A percentile compares a stretch with the other conserved stretches of the same genome.
Evolutionary conservation across 2,113 vertebrate species (phyloP).

Genomic region (Lichenostomus cassidix): DNA sequence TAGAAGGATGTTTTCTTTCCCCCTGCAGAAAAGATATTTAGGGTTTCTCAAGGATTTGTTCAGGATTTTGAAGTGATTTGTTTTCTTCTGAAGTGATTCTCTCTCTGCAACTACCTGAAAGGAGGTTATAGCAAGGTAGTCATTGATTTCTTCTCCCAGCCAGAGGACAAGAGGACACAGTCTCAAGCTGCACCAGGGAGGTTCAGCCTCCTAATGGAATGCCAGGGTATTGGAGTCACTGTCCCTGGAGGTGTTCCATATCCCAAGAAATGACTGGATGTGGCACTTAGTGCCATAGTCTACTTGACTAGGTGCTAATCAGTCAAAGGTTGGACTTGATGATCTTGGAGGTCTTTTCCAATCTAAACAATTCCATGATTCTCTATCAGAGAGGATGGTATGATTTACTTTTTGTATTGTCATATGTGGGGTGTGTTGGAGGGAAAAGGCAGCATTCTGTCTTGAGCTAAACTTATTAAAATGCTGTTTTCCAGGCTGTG

Average conservation of each 20-base stretch:
- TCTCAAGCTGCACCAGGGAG: too few relatives aligned
- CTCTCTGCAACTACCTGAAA: neutral
- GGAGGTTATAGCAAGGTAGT: neutral
- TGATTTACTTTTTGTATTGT: neutral
- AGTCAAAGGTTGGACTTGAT: neutral
- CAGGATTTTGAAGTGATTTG: neutral
- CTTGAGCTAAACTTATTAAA: neutral
- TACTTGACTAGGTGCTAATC: neutral
- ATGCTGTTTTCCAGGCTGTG: conserved; percentile 81
- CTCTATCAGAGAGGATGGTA: neutral
- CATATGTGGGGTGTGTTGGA: neutral
- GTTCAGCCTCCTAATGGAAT: neutral
- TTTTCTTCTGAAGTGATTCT: neutral
- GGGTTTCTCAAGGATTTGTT: neutral
- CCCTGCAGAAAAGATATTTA: neutral
- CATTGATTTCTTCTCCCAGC: neutral
- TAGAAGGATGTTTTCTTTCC: neutral
- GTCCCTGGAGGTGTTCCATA: neutral
- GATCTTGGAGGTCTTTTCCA: neutral
- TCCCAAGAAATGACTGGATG: neutral
- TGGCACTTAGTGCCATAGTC: neutral
- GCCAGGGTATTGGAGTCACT: neutral
- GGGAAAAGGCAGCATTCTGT: neutral
- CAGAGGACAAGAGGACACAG: neutral
- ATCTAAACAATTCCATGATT: neutral